Evolutionary conservation across 2,888 invertebrate genomes (phyloP).

Genomic region (Drosophila mulleri): DNA sequence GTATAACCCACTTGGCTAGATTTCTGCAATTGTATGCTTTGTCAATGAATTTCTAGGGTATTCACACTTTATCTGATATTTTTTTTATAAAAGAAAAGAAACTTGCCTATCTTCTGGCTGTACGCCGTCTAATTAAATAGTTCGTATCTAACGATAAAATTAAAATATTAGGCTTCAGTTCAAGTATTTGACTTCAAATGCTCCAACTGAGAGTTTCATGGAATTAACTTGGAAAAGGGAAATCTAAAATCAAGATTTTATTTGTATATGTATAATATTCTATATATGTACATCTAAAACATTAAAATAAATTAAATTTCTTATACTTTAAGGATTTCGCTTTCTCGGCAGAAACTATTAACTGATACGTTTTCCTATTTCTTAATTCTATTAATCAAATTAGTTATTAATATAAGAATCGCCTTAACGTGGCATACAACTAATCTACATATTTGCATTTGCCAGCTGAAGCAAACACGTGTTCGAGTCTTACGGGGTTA

Average conservation of each 20-base stretch:
- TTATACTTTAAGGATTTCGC: background rate
- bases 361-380: too few relatives aligned
- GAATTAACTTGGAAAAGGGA: background rate
- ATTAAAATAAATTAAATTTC: too few relatives aligned
- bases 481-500: constrained; percentile 85
- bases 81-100: background rate
- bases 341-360: background rate
- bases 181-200: too few relatives aligned
- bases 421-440: constrained; percentile 60
- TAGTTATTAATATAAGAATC: background rate
- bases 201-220: background rate
- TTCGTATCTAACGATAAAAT: background rate
- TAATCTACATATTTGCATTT: constrained; percentile 3
- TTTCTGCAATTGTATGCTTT: background rate
- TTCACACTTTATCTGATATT: background rate
- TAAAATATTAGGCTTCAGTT: background rate
- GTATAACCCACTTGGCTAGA: background rate
- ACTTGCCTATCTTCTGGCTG: background rate
- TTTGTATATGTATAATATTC: too few relatives aligned
- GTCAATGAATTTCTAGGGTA: background rate
- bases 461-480: constrained; percentile 57
- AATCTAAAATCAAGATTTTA: too few relatives aligned
- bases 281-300: too few relatives aligned
- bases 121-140: background rate
- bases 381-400: background rate